Evolutionary conservation across 2,113 vertebrate species (phyloP).

Genomic region (Hippoglossus stenolepis): DNA sequence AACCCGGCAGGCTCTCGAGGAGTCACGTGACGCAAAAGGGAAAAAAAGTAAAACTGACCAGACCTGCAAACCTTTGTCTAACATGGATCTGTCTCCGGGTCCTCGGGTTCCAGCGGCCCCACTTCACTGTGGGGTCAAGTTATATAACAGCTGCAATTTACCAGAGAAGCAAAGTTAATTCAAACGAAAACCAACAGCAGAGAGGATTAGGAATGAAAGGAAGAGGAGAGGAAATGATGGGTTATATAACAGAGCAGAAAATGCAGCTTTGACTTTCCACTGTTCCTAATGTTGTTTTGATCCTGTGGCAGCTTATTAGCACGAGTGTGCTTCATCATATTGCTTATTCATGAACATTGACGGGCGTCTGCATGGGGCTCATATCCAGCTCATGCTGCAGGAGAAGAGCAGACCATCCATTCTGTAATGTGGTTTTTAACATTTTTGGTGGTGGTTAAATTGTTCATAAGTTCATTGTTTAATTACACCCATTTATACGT

Average conservation of each 20-base stretch:
- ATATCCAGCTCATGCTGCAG: slow-evolving; percentile 23
- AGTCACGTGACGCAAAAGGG: slow-evolving; percentile 45
- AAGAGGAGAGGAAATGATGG: background rate
- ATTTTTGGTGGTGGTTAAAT: background rate
- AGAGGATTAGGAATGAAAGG: slow-evolving; percentile 11
- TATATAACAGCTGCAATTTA: background rate
- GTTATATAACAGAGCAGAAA: slow-evolving; percentile 12
- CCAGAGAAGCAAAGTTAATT: background rate
- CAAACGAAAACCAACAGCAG: slow-evolving; percentile 20
- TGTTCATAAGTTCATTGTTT: background rate
- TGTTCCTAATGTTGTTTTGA: slow-evolving; percentile 41
- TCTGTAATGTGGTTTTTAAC: background rate
- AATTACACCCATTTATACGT: too few relatives aligned
- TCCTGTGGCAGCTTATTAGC: slow-evolving; percentile 60
- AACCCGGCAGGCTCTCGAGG: slow-evolving; percentile 42
- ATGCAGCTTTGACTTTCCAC: slow-evolving; percentile 22
- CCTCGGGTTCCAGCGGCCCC: background rate
- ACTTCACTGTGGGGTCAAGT: background rate
- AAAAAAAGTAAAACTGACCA: background rate
- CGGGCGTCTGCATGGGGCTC: slow-evolving; percentile 28
- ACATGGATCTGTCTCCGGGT: background rate
- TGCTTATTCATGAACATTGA: slow-evolving; percentile 57
- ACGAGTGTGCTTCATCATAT: slow-evolving; percentile 47
- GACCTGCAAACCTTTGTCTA: background rate
- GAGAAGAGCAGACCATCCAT: background rate